Conservation (phyloP, 2,888 invertebrate genomes). For the Sesamia inferens region DNA sequence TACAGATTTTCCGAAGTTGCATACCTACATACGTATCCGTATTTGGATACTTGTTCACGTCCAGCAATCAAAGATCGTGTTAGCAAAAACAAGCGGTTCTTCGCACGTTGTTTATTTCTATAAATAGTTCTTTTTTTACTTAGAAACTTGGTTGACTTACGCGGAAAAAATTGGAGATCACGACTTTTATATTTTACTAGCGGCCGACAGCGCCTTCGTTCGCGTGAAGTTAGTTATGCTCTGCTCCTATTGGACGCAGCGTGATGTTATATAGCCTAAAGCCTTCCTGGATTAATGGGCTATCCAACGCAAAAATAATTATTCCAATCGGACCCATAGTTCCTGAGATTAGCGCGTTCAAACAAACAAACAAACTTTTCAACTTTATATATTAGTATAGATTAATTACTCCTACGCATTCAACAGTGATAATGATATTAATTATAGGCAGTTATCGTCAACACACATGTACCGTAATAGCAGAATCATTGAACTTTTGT, state of each 20-base stretch:
- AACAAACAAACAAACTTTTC: too few species aligned
- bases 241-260: too few species aligned
- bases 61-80: conserved; percentile 32
- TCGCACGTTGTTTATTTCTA: conserved; percentile 23
- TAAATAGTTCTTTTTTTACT: conserved; percentile 1
- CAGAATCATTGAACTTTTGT: not conserved
- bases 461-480: not conserved
- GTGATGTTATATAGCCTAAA: too few species aligned
- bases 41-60: conserved; percentile 57
- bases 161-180: not conserved
- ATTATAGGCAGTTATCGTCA: not conserved
- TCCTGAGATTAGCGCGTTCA: too few species aligned
- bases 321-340: too few species aligned
- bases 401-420: not conserved
- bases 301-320: too few species aligned
- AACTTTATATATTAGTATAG: too few species aligned
- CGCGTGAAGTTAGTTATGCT: too few species aligned
- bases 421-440: too few species aligned
- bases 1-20: conserved; percentile 35
- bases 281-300: too few species aligned
- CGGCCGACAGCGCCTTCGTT: too few species aligned
- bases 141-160: not conserved
- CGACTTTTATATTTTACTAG: not conserved
- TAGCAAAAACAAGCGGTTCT: conserved; percentile 40
- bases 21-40: conserved; percentile 7